Base-by-base conservation (phyloP, 2,888 invertebrate genomes). In the Synergus gifuensis region DNA sequence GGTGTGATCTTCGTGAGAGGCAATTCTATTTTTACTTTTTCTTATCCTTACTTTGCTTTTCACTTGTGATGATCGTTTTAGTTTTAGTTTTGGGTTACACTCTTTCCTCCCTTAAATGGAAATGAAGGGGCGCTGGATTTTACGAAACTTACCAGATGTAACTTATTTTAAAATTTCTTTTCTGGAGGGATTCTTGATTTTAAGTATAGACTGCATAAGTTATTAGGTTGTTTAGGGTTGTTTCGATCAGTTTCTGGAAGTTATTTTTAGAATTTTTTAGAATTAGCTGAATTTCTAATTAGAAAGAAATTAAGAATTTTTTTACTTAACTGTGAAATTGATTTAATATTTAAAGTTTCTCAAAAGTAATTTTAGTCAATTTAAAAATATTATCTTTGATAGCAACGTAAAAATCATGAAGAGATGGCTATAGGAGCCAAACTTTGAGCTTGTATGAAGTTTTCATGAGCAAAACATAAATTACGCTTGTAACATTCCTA, bases 11-110 rank as follows among this genome's bases (percentile, higher is more conserved):
- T 67, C 12, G 12, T 22, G 18, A 44, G 67, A 44, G 22, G 22
- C 14, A 18, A 44, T 67, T 67, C 67, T 67, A 67, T 67, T 67
- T 67, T 67, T 67, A 67, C 18, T 5, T 14, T 67, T 44, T 46
- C 60, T 60, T 67, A 67, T 54, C n/a, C n/a, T 66, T 22, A 67
- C 22, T 46, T 67, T 22, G 18, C 44, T 67, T 42, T 11, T 3
- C 67, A 7, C 67, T 67, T 46, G 14, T 67, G 60, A 12, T 22
- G 12, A 3, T 60, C 60, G 22, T 22, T 60, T 60, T 12, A 60
- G 54, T 54, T n/a, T 42, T 64, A 64, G 42, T 28, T 42, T 64
- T 28, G 8, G 44, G 22, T 67, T 18, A 11, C 44, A 42, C 44
- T 67, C 14, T 67, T 67, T 67, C 46, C 22, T 60, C 22, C 22